Conservation (phyloP, 2,113 vertebrate species). For the Cyprinodon variegatus region DNA sequence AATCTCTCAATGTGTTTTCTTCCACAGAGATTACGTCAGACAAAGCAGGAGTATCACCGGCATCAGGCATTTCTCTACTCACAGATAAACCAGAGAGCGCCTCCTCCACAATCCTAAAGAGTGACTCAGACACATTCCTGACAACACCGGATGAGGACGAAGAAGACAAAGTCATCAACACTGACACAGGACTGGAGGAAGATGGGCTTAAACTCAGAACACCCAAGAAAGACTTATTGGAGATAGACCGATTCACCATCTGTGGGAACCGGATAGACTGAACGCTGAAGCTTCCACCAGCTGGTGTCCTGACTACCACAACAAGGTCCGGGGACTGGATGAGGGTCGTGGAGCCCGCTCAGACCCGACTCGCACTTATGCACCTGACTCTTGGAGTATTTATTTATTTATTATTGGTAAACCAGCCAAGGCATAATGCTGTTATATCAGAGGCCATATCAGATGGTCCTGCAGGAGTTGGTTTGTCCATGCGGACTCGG, state of each 20-base stretch:
- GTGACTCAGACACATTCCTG: constrained; percentile 91
- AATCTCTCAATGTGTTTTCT: constrained; percentile 15
- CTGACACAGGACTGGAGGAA: constrained; percentile 75
- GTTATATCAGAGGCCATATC: constrained; percentile 45
- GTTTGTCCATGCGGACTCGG: constrained; percentile 22
- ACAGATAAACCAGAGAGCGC: constrained; percentile 77
- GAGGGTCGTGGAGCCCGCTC: constrained; percentile 49
- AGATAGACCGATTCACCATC: constrained; percentile 98
- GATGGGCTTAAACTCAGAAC: constrained; percentile 86
- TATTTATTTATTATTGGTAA: constrained; percentile 79
- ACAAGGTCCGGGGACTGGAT: constrained; percentile 62
- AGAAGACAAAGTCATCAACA: constrained; percentile 80
- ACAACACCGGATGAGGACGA: constrained; percentile 96
- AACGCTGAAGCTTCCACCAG: constrained; percentile 36
- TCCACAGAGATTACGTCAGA: constrained; percentile 74
- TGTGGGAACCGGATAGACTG: constrained; percentile 98
- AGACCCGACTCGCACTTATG: constrained; percentile 44
- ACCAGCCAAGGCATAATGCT: constrained; percentile 66
- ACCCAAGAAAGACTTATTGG: constrained; percentile 93
- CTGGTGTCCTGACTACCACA: constrained; percentile 31
- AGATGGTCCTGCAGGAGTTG: constrained; percentile 16
- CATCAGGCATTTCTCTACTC: constrained; percentile 83
- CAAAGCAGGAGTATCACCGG: constrained; percentile 76
- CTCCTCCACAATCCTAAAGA: constrained; percentile 84
- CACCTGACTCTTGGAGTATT: constrained; percentile 67